These are phyloP conservation scores for Macroglossus sobrinus DNA, from an alignment of 2,113 vertebrate genomes.

Conservation along the genomic window DNA sequence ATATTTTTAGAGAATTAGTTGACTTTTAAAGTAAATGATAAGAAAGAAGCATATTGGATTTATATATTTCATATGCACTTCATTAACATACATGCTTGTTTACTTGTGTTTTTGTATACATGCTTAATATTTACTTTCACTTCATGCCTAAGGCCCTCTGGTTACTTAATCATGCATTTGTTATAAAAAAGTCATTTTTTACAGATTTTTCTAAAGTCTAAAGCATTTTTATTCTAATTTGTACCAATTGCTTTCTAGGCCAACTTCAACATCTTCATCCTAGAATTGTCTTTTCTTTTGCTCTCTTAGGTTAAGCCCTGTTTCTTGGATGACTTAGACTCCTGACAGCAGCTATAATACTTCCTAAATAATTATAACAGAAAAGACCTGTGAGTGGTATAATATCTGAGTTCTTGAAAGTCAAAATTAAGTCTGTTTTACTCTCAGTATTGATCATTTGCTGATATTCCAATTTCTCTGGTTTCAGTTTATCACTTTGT, in stretches of 20 bases:
- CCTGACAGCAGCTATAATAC: not conserved
- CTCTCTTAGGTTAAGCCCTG: rapidly evolving
- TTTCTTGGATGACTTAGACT: not conserved
- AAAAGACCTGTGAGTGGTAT: not conserved
- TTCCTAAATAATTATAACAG: not conserved
- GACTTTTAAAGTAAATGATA: not conserved
- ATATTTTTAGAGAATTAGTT: not conserved
- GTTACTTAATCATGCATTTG: not conserved
- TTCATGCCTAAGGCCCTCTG: not conserved
- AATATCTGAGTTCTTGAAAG: not conserved
- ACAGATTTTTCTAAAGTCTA: not conserved
- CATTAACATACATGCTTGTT: not conserved
- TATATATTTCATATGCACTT: not conserved
- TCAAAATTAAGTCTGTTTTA: not conserved
- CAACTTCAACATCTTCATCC: not conserved
- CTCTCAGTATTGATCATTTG: not conserved
- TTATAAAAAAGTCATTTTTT: not conserved
- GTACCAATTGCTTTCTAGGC: not conserved
- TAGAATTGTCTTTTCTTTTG: not conserved
- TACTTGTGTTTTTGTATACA: not conserved
- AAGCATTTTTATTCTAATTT: not conserved
- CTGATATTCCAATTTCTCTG: not conserved
- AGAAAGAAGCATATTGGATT: not conserved
- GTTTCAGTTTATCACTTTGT: not conserved
- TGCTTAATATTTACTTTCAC: not conserved